Conservation (phyloP, 2,888 invertebrate genomes). For the Alcis repandata region DNA sequence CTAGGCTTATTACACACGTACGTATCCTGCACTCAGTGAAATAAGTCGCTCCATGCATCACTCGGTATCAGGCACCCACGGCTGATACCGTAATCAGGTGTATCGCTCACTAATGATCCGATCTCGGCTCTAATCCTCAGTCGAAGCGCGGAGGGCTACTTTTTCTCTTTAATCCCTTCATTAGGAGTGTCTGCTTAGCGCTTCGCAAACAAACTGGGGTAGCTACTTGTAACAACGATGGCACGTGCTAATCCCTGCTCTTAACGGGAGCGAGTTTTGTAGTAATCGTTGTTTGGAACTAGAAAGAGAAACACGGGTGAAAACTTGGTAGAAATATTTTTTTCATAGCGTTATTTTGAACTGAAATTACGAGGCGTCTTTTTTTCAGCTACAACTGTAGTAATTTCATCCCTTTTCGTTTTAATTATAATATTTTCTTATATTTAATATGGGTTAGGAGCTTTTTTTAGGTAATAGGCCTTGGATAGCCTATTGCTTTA, state of each 20-base stretch:
- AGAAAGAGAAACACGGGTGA: background rate
- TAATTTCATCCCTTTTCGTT: too few relatives aligned
- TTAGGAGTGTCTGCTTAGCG: conserved; percentile 73
- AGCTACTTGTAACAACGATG: conserved; percentile 30
- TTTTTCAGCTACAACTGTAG: too few relatives aligned
- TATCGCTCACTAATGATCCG: conserved; percentile 80
- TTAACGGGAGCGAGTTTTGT: conserved; percentile 7
- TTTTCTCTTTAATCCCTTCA: conserved; percentile 81
- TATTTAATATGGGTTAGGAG: too few relatives aligned
- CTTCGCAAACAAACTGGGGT: conserved; percentile 58
- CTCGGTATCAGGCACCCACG: conserved; percentile 60
- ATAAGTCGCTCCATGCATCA: conserved; percentile 65
- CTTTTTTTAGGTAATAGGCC: too few relatives aligned
- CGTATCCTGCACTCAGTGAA: conserved; percentile 54
- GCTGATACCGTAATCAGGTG: conserved; percentile 72
- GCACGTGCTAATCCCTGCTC: conserved; percentile 31
- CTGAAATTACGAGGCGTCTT: too few relatives aligned
- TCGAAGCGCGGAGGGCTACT: conserved; percentile 68
- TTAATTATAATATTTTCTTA: too few relatives aligned
- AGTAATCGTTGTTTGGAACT: conserved; percentile 18
- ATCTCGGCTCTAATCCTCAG: conserved; percentile 75
- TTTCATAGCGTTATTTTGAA: too few relatives aligned
- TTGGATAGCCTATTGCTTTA: too few relatives aligned
- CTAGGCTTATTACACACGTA: conserved; percentile 14
- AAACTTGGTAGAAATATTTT: background rate